These are phyloP conservation scores for Hiodon alosoides DNA, from an alignment of 2,113 vertebrate genomes.

Conservation along the genomic window DNA sequence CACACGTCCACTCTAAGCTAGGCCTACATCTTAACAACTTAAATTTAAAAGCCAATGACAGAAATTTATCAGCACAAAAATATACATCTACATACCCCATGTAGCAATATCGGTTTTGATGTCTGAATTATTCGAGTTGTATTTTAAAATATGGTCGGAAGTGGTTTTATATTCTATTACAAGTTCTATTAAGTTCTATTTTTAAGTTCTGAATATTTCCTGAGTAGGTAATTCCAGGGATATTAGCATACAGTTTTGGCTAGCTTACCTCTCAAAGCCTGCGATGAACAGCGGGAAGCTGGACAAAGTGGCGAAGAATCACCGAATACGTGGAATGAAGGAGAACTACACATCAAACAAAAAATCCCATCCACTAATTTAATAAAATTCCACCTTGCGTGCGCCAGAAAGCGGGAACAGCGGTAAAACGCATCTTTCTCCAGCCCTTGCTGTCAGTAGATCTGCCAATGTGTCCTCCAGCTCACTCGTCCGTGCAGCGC, in stretches of 20 bases:
- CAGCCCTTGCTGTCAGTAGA: slow-evolving; percentile 28
- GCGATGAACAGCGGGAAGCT: not conserved
- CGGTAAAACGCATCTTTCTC: slow-evolving; percentile 49
- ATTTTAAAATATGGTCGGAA: not conserved
- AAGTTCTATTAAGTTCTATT: too few species aligned
- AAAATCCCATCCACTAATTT: slow-evolving; percentile 2
- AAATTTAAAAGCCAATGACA: not conserved
- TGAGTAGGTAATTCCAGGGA: slow-evolving; percentile 16
- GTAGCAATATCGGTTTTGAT: too few species aligned
- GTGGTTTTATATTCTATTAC: not conserved
- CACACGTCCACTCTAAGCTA: too few species aligned
- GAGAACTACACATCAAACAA: slow-evolving; percentile 1
- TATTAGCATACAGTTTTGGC: slow-evolving; percentile 20
- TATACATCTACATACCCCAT: too few species aligned
- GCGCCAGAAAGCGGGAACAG: slow-evolving; percentile 45
- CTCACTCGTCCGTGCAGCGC: slow-evolving; percentile 42
- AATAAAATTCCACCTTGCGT: slow-evolving; percentile 27
- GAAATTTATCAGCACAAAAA: not conserved
- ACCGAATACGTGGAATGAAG: slow-evolving; percentile 24
- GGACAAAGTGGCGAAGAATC: not conserved
- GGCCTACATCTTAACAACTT: too few species aligned
- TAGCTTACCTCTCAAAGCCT: slow-evolving; percentile 29
- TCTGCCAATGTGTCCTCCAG: slow-evolving; percentile 41
- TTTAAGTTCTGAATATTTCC: slow-evolving; percentile 36
- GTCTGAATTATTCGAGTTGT: too few species aligned